phyloP scores from a whole-genome alignment of 2,113 vertebrate species.

The Oncorhynchus keta region DNA sequence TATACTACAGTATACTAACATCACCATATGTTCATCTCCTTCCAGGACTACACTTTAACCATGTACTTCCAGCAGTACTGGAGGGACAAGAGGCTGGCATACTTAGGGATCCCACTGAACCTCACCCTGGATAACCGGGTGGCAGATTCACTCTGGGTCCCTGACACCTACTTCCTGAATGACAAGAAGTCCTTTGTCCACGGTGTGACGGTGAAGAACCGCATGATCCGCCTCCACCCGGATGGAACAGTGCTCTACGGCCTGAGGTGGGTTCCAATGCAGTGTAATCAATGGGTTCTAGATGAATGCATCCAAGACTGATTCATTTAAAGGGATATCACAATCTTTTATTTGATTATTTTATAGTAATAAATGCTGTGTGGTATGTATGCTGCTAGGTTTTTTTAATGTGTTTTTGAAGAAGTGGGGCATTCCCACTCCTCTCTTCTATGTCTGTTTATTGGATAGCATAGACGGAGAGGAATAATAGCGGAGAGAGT shows the following conservation, averaged over 20 bases:
- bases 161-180: constrained; percentile 95
- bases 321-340: too few relatives aligned
- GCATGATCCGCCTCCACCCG: constrained; percentile 94
- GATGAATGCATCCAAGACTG: too few relatives aligned
- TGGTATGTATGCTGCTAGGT: too few relatives aligned
- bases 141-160: constrained; percentile 94
- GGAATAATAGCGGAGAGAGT: too few relatives aligned
- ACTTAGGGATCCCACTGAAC: constrained; percentile 91
- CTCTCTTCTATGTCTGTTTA: too few relatives aligned
- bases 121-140: constrained; percentile 93
- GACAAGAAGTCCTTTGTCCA: constrained; percentile 98
- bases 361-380: too few relatives aligned
- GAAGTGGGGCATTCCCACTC: too few relatives aligned
- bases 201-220: constrained; percentile 92
- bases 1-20: not conserved
- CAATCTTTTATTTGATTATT: too few relatives aligned
- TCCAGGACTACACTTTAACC: constrained; percentile 92
- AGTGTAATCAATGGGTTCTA: not conserved
- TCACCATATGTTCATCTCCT: not conserved
- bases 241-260: constrained; percentile 93
- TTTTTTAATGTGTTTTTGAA: too few relatives aligned
- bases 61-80: constrained; percentile 98
- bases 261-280: constrained; percentile 79
- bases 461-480: too few relatives aligned
- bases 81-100: constrained; percentile 93